Evolutionary conservation across 2,797 vertebrate species (phyloP), one percentile per base, ranked within the genome.

Genomic region (Spinibarbus caldwelli): DNA sequence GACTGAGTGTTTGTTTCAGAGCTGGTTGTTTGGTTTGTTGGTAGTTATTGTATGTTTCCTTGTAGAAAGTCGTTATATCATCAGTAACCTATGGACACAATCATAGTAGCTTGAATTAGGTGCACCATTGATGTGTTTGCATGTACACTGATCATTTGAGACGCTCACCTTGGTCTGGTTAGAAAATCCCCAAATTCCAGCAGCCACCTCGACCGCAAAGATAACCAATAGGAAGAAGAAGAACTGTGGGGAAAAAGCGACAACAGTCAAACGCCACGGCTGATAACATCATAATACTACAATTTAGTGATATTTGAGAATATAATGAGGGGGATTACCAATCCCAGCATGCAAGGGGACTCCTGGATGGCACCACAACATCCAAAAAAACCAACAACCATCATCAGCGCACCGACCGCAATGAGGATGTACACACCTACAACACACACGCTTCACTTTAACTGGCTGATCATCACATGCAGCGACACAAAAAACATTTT

Each of bases 361-460:
- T 99, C 98, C 89, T 97, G 97, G 88, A 99, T 96, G 0, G 98
- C 97, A 19, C 98, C 98, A 83, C 97, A 99, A 88, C 98, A 99
- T 90, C 98, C 98, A 86, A 99, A 94, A 92, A 99, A 99, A 0
- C 98, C 98, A 91, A 99, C 97, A 54, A 99, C 90, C 97, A 99
- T 99, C 95, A 99, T 99, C 87, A 99, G 94, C 1, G 97, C 97
- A 45, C 98, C 98, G 15, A 96, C 97, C 83, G 94, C 97, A 76
- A 99, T 98, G 78, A 99, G 94, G 89, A 99, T 96, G 86, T 99
- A 99, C 45, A 99, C 96, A 80, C 97, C 98, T 99, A 86, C 45
- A 90, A 81, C 49, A 89, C 26, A 88, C 4, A 86, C 52, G 36
- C 11, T 41, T 64, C 80, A 71, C 34, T 36, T 43, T 17, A 76